Percentiles rank a stretch among this genome's conserved stretches.
These are phyloP conservation scores for Melipona bicolor DNA, from an alignment of 2,888 invertebrate species.

Conservation along the genomic window DNA sequence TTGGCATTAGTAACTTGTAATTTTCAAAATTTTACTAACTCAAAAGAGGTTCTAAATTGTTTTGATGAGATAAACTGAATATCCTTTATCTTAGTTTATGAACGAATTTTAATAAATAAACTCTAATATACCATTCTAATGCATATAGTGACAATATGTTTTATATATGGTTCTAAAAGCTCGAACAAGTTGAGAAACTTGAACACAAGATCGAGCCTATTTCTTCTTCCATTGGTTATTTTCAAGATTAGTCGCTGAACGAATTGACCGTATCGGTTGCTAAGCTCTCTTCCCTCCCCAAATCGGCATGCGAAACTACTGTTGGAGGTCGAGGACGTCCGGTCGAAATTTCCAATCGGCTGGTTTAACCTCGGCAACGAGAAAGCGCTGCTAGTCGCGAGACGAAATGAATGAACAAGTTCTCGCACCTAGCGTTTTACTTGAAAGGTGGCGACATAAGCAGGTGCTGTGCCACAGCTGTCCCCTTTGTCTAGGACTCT, in stretches of 20 bases:
- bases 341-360: constrained; percentile 53
- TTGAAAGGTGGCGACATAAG: constrained; percentile 58
- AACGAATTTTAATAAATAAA: background rate
- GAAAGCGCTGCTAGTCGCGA: constrained; percentile 19
- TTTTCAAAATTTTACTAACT: background rate
- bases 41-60: background rate
- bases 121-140: background rate
- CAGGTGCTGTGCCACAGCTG: constrained; percentile 66
- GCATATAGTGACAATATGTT: background rate
- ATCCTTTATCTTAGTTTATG: background rate
- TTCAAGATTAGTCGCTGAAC: constrained; percentile 3
- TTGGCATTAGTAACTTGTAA: background rate
- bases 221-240: constrained; percentile 8
- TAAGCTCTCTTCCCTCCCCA: background rate
- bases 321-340: constrained; percentile 60
- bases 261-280: constrained; percentile 11
- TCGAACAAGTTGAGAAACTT: background rate
- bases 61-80: no score
- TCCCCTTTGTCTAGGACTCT: constrained; percentile 62
- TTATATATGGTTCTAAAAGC: background rate
- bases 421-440: constrained; percentile 50
- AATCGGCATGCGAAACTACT: constrained; percentile 39
- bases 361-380: constrained; percentile 12
- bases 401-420: constrained; percentile 40
- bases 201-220: background rate